A percentile compares a stretch with the other conserved stretches of the same genome.
These are phyloP conservation scores for Nesogale talazaci DNA, from an alignment of 2,113 vertebrate species.

Conservation along the genomic window DNA sequence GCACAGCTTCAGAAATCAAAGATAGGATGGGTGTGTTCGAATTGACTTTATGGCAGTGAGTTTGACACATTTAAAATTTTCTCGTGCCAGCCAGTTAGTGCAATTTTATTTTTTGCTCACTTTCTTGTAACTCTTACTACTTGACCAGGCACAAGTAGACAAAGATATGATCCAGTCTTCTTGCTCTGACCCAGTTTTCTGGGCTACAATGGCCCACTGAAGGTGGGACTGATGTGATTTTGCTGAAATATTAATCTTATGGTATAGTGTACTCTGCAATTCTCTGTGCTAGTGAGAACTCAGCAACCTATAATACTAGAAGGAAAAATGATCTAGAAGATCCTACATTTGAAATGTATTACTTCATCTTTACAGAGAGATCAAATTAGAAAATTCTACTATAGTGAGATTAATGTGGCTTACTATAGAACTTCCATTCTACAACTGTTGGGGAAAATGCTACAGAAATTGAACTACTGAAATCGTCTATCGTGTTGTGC, in stretches of 20 bases:
- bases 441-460: background rate
- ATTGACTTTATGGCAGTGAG: too few species aligned
- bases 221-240: slow-evolving; percentile 50
- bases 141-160: background rate
- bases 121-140: slow-evolving; percentile 23
- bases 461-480: slow-evolving; percentile 45
- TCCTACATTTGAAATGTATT: slow-evolving; percentile 63
- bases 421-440: slow-evolving; percentile 45
- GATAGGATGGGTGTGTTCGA: too few species aligned
- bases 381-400: slow-evolving; percentile 49
- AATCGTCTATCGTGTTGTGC: background rate
- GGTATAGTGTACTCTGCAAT: background rate
- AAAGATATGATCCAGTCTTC: slow-evolving; percentile 16
- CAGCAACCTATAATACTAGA: slow-evolving; percentile 41
- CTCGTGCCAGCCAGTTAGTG: background rate
- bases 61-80: too few species aligned
- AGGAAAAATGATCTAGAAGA: background rate
- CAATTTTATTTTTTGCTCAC: slow-evolving; percentile 45
- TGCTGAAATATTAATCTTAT: slow-evolving; percentile 62
- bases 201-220: background rate
- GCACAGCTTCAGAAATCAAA: too few species aligned
- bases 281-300: slow-evolving; percentile 46
- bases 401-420: background rate
- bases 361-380: slow-evolving; percentile 29
- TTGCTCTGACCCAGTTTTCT: slow-evolving; percentile 17